Evolutionary conservation across 1,140 invertebrate species (phyloP).

Genomic region (Drosophila kepulauana): DNA sequence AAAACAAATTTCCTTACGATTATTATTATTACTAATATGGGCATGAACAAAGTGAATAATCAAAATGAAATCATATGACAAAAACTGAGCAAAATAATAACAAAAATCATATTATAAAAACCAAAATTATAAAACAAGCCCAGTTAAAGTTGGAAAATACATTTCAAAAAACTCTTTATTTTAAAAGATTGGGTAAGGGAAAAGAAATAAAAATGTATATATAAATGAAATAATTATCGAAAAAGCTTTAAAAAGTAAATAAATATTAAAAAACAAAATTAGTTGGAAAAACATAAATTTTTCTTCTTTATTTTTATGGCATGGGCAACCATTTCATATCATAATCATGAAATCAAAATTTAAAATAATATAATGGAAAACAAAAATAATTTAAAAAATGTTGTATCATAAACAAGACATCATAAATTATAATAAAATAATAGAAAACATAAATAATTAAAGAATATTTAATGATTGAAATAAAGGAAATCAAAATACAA

Average conservation of each 20-base stretch:
- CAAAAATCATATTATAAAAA: background rate
- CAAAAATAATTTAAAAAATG: background rate
- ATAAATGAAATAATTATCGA: too few relatives aligned
- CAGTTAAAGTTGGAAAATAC: background rate
- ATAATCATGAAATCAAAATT: background rate
- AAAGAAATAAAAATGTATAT: too few relatives aligned
- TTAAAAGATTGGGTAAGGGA: too few relatives aligned
- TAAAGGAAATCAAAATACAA: too few relatives aligned
- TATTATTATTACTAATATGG: conserved; percentile 2
- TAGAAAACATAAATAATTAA: conserved; percentile 6
- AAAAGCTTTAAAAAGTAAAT: too few relatives aligned
- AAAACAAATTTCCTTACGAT: background rate
- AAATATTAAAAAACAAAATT: too few relatives aligned
- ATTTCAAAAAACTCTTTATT: too few relatives aligned
- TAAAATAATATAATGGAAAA: background rate
- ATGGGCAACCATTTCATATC: background rate
- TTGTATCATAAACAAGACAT: background rate
- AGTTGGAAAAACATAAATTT: too few relatives aligned
- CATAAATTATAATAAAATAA: conserved; percentile 5
- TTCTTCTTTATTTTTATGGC: too few relatives aligned
- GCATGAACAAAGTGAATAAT: conserved; percentile 7
- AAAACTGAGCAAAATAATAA: background rate
- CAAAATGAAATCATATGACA: background rate
- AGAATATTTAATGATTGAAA: too few relatives aligned
- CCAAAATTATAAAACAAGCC: background rate